A percentile compares a stretch with the other conserved stretches of the same genome.
These are phyloP conservation scores for Dryococelus australis DNA, from an alignment of 2,888 invertebrate genomes.

Conservation along the genomic window DNA sequence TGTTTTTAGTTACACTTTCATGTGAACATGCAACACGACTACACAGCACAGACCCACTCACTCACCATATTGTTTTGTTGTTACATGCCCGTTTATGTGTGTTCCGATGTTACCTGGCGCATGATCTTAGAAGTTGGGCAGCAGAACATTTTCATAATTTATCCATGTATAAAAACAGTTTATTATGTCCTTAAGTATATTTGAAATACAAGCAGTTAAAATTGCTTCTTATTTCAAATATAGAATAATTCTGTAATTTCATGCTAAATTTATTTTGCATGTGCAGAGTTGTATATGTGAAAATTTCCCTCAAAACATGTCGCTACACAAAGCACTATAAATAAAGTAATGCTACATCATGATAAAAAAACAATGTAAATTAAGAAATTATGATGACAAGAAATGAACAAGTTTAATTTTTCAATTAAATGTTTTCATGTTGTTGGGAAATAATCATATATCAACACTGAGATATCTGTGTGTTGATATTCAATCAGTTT, in stretches of 20 bases:
- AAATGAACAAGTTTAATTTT: not conserved
- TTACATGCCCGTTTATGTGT: not conserved
- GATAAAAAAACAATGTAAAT: not conserved
- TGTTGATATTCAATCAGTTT: not conserved
- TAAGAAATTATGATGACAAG: not conserved
- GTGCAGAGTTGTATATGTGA: not conserved
- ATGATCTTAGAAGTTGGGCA: constrained; percentile 9
- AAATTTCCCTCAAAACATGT: not conserved
- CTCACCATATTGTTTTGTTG: not conserved
- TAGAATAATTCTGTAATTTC: not conserved
- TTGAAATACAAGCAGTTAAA: not conserved
- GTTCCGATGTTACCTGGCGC: constrained; percentile 6
- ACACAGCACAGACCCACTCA: not conserved
- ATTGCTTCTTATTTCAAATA: constrained; percentile 8
- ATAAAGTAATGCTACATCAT: not conserved
- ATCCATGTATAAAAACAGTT: not conserved
- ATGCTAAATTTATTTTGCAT: not conserved
- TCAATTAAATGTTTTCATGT: not conserved
- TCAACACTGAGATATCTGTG: not conserved
- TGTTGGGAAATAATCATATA: not conserved
- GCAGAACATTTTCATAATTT: not conserved
- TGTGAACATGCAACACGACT: not conserved
- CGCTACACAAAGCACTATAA: too few species aligned
- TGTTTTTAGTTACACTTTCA: not conserved
- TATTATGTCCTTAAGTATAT: not conserved